Conservation (phyloP, 2,113 vertebrate genomes). For the Cryptoleucopteryx plumbea region DNA sequence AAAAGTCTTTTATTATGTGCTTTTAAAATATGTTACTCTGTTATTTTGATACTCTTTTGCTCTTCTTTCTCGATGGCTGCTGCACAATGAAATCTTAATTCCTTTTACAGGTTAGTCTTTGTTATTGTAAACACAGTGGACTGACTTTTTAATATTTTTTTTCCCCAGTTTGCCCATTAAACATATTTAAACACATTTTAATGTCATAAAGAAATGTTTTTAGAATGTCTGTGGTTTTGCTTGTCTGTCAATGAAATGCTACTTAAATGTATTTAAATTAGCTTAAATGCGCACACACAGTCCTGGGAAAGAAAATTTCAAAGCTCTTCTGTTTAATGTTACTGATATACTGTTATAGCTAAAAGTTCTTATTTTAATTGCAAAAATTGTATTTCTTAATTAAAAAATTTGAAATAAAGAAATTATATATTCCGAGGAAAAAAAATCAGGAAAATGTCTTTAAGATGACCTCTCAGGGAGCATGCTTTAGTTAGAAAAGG, state of each 20-base stretch:
- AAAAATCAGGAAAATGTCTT: neutral
- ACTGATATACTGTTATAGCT: neutral
- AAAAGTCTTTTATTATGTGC: neutral
- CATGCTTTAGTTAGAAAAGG: neutral
- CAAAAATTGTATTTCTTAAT: neutral
- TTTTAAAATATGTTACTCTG: neutral
- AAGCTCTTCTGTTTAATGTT: neutral
- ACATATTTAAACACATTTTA: neutral
- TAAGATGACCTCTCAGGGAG: neutral
- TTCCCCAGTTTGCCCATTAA: neutral
- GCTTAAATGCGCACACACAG: neutral
- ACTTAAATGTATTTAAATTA: neutral
- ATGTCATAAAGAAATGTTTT: neutral
- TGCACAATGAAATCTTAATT: neutral
- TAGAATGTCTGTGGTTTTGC: neutral
- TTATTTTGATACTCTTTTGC: neutral
- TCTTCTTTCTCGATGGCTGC: neutral
- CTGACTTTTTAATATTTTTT: neutral
- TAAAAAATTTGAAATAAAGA: neutral
- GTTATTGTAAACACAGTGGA: neutral
- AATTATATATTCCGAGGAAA: neutral
- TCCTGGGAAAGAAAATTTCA: neutral
- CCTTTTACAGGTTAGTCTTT: neutral
- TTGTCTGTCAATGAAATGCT: neutral
- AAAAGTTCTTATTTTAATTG: neutral